Evolutionary conservation across 2,888 invertebrate genomes (phyloP).

Genomic region (Lacanobia oleracea): DNA sequence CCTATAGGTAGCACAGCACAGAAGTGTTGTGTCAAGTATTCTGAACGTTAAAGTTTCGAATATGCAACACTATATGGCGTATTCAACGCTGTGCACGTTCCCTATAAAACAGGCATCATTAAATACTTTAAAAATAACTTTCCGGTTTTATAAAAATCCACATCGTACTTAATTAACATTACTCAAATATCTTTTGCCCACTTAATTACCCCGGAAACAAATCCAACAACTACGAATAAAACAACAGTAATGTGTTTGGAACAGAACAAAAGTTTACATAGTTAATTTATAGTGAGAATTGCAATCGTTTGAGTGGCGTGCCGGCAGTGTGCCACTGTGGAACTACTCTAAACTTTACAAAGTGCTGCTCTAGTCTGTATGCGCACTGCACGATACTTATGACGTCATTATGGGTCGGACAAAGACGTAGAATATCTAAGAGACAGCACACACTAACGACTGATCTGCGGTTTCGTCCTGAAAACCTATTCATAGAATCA

Average conservation of each 20-base stretch:
- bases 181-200: not conserved
- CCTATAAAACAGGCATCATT: too few relatives aligned
- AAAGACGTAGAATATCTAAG: not conserved
- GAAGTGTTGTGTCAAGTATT: too few relatives aligned
- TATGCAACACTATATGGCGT: too few relatives aligned
- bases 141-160: not conserved
- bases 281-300: not conserved
- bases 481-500: too few relatives aligned
- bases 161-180: not conserved
- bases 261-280: constrained; percentile 9
- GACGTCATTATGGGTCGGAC: constrained; percentile 27
- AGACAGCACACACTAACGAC: not conserved
- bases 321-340: constrained; percentile 1
- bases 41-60: too few relatives aligned
- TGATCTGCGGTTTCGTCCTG: too few relatives aligned
- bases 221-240: not conserved
- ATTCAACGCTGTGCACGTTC: too few relatives aligned
- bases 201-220: not conserved
- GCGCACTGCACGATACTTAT: constrained; percentile 24
- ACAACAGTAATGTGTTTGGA: not conserved
- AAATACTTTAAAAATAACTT: not conserved
- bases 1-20: too few relatives aligned
- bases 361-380: constrained; percentile 37
- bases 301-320: constrained; percentile 13
- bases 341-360: constrained; percentile 26